Percentiles rank a stretch among this genome's conserved stretches.
These are phyloP conservation scores for Caranx ignobilis DNA, from an alignment of 2,113 vertebrate genomes.

Conservation along the genomic window DNA sequence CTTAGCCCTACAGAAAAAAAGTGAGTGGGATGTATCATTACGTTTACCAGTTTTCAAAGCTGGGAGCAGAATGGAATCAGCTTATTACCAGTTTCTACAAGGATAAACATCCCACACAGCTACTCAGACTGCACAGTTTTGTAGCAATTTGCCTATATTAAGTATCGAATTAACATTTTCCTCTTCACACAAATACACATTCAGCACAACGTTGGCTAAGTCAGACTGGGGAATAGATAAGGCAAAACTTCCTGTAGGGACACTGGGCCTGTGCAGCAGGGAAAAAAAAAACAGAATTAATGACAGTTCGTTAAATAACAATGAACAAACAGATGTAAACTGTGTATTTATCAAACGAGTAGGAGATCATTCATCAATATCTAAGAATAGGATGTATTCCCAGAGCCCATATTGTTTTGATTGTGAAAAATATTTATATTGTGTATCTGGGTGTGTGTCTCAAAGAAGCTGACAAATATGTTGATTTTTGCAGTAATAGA, in stretches of 20 bases:
- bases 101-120: slow-evolving; percentile 81
- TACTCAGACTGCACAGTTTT: slow-evolving; percentile 76
- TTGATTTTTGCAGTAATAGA: no score
- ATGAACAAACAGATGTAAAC: background rate
- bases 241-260: background rate
- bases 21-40: slow-evolving; percentile 77
- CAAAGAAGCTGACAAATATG: background rate
- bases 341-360: background rate
- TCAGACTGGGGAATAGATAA: slow-evolving; percentile 17
- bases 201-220: slow-evolving; percentile 48
- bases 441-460: background rate
- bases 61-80: slow-evolving; percentile 78
- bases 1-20: slow-evolving; percentile 67
- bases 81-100: slow-evolving; percentile 82
- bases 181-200: slow-evolving; percentile 55
- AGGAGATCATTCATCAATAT: background rate
- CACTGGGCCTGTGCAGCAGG: background rate
- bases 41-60: slow-evolving; percentile 75
- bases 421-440: background rate
- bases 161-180: slow-evolving; percentile 69
- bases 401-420: background rate
- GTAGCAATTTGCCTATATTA: slow-evolving; percentile 79
- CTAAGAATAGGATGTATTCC: background rate
- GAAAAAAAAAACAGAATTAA: background rate
- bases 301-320: background rate